Evolutionary conservation across 2,888 invertebrate genomes (phyloP).

Genomic region (Epinotia nisella): DNA sequence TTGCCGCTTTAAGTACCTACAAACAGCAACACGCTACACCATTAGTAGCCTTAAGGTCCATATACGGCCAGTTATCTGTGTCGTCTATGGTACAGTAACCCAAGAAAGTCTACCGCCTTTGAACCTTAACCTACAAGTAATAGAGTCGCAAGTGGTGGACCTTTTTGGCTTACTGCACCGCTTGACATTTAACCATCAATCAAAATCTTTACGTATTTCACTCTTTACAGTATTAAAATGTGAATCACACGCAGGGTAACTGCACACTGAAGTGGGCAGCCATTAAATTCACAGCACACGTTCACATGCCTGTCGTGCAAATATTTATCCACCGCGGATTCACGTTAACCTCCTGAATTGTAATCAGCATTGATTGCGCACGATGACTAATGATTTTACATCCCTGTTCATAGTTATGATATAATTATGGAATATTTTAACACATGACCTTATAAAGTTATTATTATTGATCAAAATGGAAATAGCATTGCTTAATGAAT

Average conservation of each 20-base stretch:
- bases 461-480: background rate
- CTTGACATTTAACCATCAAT: constrained; percentile 39
- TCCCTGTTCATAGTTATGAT: constrained; percentile 10
- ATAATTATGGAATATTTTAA: background rate
- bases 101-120: no score
- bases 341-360: constrained; percentile 78
- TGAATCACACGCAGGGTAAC: constrained; percentile 69
- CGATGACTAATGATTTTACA: constrained; percentile 52
- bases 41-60: background rate
- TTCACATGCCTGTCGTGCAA: constrained; percentile 76
- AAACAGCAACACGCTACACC: background rate
- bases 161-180: background rate
- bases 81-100: background rate
- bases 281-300: constrained; percentile 74
- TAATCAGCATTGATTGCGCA: constrained; percentile 78
- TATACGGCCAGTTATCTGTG: background rate
- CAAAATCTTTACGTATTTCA: constrained; percentile 50
- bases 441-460: background rate
- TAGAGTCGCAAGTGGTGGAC: no score
- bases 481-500: no score
- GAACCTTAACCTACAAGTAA: no score
- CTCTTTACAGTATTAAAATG: constrained; percentile 62
- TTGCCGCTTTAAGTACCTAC: background rate
- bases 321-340: constrained; percentile 82
- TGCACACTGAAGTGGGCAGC: constrained; percentile 57